A percentile compares a stretch with the other conserved stretches of the same genome.
phyloP scores from a whole-genome alignment of 2,113 vertebrate species.

The Synodontis membranacea region DNA sequence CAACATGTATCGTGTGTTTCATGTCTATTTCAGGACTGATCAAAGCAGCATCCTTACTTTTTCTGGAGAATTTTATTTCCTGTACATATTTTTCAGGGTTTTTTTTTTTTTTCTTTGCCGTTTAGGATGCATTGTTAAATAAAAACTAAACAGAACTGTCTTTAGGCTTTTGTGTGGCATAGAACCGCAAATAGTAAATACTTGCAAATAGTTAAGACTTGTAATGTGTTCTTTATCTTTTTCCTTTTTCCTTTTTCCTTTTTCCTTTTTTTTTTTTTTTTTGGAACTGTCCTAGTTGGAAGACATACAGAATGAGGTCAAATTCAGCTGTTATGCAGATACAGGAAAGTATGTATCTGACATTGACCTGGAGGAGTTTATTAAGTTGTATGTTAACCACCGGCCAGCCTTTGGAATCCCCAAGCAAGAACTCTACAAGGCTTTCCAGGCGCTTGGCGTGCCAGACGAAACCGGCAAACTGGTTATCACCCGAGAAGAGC shows the following conservation, averaged over 20 bases:
- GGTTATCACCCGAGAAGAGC: slow-evolving; percentile 73
- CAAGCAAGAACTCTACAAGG: slow-evolving; percentile 64
- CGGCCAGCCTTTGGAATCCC: slow-evolving; percentile 79
- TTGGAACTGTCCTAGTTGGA: slow-evolving; percentile 75
- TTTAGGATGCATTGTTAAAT: background rate
- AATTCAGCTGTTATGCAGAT: slow-evolving; percentile 83
- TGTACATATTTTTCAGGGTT: background rate
- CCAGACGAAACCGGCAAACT: slow-evolving; percentile 62
- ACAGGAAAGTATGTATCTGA: slow-evolving; percentile 79
- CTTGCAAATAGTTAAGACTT: too few species aligned
- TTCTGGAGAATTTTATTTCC: background rate
- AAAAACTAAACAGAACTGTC: background rate
- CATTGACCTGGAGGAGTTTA: slow-evolving; percentile 83
- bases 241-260: background rate
- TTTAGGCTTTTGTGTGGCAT: background rate
- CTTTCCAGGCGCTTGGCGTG: slow-evolving; percentile 79
- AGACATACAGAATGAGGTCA: slow-evolving; percentile 88
- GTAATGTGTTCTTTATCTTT: background rate
- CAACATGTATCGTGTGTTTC: background rate
- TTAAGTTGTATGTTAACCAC: slow-evolving; percentile 91
- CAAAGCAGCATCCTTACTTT: background rate
- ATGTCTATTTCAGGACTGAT: background rate
- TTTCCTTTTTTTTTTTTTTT: background rate
- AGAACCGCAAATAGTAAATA: background rate
- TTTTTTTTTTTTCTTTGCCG: too few species aligned